A percentile compares a stretch with the other conserved stretches of the same genome.
These are phyloP conservation scores for Tapirus indicus DNA, from an alignment of 2,797 vertebrate genomes.

Conservation along the genomic window DNA sequence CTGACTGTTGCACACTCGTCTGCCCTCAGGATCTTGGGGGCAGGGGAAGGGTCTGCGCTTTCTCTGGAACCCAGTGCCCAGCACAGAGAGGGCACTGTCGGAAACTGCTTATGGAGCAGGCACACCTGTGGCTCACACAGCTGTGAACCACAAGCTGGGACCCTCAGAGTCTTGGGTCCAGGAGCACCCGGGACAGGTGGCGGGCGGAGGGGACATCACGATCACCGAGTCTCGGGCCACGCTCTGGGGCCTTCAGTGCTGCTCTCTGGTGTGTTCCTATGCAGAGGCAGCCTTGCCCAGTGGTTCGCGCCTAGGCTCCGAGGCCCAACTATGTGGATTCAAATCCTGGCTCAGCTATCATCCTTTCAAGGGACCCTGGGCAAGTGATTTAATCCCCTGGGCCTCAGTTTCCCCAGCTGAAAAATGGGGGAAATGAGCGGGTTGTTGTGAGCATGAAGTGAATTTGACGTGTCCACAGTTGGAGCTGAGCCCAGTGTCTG, in stretches of 20 bases:
- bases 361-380: not conserved
- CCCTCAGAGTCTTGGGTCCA: not conserved
- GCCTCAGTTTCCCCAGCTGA: not conserved
- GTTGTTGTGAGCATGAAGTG: not conserved
- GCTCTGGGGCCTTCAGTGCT: not conserved
- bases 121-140: no score
- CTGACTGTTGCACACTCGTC: accelerated
- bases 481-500: not conserved
- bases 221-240: not conserved
- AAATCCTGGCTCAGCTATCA: not conserved
- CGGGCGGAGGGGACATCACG: not conserved
- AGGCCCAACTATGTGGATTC: not conserved
- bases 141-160: not conserved
- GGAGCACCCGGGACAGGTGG: not conserved
- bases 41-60: not conserved
- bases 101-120: not conserved
- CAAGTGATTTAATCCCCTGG: not conserved
- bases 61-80: not conserved
- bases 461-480: not conserved
- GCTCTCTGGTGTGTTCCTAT: no score
- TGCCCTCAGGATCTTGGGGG: not conserved
- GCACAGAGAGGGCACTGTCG: not conserved
- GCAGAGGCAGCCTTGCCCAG: no score
- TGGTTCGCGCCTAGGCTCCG: not conserved
- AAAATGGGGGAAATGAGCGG: not conserved